Evolutionary conservation across 1,140 invertebrate species (phyloP).

Genomic region (Temnothorax curvispinosus): DNA sequence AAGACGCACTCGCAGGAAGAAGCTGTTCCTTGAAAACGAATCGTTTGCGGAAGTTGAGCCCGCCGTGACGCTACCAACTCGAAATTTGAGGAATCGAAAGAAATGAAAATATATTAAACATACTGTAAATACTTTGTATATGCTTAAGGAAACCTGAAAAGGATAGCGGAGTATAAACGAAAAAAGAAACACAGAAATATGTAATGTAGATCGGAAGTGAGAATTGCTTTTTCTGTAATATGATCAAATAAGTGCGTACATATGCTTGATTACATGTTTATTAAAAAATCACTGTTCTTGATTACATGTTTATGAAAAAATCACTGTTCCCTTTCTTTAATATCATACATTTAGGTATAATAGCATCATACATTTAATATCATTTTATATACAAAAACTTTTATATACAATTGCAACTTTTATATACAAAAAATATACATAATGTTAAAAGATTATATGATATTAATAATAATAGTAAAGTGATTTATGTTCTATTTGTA

Average conservation of each 20-base stretch:
- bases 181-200: background rate
- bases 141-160: background rate
- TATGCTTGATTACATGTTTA: background rate
- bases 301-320: background rate
- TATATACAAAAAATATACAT: background rate
- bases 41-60: constrained; percentile 73
- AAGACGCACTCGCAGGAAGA: constrained; percentile 72
- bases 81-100: constrained; percentile 74
- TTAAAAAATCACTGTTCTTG: background rate
- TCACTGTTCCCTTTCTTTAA: background rate
- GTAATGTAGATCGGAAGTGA: background rate
- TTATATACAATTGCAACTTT: background rate
- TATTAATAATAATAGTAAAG: background rate
- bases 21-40: constrained; percentile 67
- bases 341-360: background rate
- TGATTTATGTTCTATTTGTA: background rate
- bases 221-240: background rate
- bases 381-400: background rate
- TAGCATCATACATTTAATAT: too few species aligned
- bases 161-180: background rate
- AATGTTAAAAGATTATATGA: background rate
- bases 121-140: constrained; percentile 40
- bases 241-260: background rate
- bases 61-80: constrained; percentile 11
- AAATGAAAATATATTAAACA: constrained; percentile 59